A percentile compares a stretch with the other conserved stretches of the same genome.
Evolutionary conservation across 2,888 invertebrate genomes (phyloP).

Genomic region (Diabrotica balteata): DNA sequence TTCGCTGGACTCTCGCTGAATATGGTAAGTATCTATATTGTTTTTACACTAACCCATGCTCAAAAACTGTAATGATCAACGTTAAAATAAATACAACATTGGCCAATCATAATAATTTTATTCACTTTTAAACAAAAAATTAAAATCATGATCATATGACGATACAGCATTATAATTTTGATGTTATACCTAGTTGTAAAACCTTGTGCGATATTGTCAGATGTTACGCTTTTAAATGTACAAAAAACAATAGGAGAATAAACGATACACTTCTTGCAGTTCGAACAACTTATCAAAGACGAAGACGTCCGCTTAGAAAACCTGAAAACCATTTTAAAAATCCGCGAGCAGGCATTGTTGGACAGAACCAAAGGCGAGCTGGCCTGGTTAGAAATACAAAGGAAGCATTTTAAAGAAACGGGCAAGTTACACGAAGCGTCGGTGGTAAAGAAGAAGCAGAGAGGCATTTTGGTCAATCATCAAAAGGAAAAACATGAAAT

Average conservation of each 20-base stretch:
- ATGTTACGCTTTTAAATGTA: no score
- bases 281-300: constrained; percentile 71
- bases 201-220: no score
- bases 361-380: constrained; percentile 73
- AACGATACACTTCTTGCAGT: constrained; percentile 43
- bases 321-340: constrained; percentile 69
- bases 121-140: no score
- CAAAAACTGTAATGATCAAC: no score
- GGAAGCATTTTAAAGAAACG: constrained; percentile 65
- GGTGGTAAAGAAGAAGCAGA: constrained; percentile 71
- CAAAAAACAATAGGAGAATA: no score
- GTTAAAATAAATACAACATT: no score
- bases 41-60: no score
- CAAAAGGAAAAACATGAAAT: constrained; percentile 75
- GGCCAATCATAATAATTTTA: no score
- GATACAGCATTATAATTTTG: no score
- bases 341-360: constrained; percentile 71
- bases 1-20: constrained; percentile 52
- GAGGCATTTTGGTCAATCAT: constrained; percentile 70
- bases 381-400: constrained; percentile 72
- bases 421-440: constrained; percentile 66
- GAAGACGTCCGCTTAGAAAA: constrained; percentile 73
- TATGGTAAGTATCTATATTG: constrained; percentile 48
- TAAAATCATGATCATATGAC: no score
- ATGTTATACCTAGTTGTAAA: no score